A percentile compares a stretch with the other conserved stretches of the same genome.
Evolutionary conservation across 2,888 invertebrate species (phyloP).

Genomic region (Lymantria dispar): DNA sequence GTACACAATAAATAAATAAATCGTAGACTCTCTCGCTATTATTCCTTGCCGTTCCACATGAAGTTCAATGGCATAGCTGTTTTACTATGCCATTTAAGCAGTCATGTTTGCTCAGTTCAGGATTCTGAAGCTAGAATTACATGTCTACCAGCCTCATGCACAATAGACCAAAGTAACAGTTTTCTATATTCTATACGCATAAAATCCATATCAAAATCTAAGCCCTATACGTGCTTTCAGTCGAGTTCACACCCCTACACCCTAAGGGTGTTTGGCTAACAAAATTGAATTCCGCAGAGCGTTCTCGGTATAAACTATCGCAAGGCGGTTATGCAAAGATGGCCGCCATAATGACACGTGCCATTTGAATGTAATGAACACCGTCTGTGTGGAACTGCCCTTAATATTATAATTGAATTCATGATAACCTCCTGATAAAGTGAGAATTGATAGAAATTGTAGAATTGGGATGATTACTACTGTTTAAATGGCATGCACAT

Average conservation of each 20-base stretch:
- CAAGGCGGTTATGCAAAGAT: slow-evolving; percentile 46
- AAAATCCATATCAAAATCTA: slow-evolving; percentile 3
- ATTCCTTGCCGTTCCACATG: no score
- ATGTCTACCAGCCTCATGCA: no score
- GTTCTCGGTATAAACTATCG: slow-evolving; percentile 64
- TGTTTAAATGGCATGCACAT: no score
- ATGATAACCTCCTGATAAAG: slow-evolving; percentile 1
- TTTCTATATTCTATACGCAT: background rate
- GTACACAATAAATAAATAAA: no score
- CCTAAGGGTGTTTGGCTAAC: slow-evolving; percentile 44
- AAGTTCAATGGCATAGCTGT: no score
- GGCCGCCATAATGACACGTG: slow-evolving; percentile 35
- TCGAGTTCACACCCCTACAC: slow-evolving; percentile 22
- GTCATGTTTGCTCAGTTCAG: no score
- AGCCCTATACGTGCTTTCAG: background rate
- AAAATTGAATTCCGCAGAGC: slow-evolving; percentile 70
- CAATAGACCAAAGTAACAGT: background rate
- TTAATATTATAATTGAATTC: slow-evolving; percentile 30
- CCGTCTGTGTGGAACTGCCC: slow-evolving; percentile 29
- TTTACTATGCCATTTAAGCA: no score
- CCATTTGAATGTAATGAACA: slow-evolving; percentile 35
- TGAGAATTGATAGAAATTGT: no score
- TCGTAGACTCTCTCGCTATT: no score
- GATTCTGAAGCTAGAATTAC: no score
- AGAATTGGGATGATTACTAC: no score